Evolutionary conservation across 2,113 vertebrate genomes (phyloP), one percentile per base, ranked within the genome.

Genomic region (Hemiscyllium ocellatum): DNA sequence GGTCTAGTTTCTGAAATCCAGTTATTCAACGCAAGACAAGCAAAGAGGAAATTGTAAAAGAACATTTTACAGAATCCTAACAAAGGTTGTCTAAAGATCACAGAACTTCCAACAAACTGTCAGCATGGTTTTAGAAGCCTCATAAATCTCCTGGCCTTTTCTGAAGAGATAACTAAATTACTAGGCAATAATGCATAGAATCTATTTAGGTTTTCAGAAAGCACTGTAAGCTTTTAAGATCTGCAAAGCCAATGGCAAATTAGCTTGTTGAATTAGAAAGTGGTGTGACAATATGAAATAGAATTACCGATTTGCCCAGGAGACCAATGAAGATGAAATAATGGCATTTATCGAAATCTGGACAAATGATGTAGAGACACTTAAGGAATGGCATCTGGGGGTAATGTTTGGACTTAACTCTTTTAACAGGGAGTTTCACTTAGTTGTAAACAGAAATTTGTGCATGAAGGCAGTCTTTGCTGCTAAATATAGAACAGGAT

Each of bases 121-220:
- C 94, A 50, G 94, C 24, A 69, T 95, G 66, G 26, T 95, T 95
- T 72, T 72, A 72, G 66, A 95, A 95, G 94, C 68, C 65, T 95
- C 94, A 50, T 50, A 94, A 94, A 94, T 94, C 66, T 70, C 26
- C 24, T 50, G 47, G 94, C 50, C 2, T 72, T 50, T 29, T 95
- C 47, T 17, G 37, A 72, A 24, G 42, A 70, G 94, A 33, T 95
- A 95, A 95, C 66, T 50, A 95, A 95, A 72, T 95, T 47, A 69
- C 65, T 42, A 29, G 68, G 66, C 66, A 50, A n/a, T 93, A 93
- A 93, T 68, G 61, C 26, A 72, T 70, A 72, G 24, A 72, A 95
- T 95, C 47, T 47, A 95, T 47, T 95, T 72, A 29, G 68, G 72
- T 72, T 72, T 95, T 50, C 13, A 29, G 37, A 47, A 72, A 95